Percentiles rank a stretch among this genome's conserved stretches.
Evolutionary conservation across 2,888 invertebrate species (phyloP).

Genomic region (Macaria notata): DNA sequence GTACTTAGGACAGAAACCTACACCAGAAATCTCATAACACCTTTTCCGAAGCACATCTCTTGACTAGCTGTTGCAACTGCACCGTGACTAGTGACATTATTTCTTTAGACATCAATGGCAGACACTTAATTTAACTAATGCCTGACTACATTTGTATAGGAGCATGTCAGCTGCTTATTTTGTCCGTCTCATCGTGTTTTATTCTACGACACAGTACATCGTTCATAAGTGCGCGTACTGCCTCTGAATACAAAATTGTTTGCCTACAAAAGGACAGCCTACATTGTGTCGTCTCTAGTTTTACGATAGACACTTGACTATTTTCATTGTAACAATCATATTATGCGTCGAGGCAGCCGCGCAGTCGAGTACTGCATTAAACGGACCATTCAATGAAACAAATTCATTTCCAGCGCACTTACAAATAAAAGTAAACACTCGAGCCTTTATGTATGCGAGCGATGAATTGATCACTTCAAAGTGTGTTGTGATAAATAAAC

Average conservation of each 20-base stretch:
- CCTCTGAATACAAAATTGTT: constrained; percentile 69
- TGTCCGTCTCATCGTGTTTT: constrained; percentile 27
- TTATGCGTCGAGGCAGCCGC: constrained; percentile 48
- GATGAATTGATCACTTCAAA: constrained; percentile 37
- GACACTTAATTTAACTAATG: constrained; percentile 6
- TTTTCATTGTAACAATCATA: constrained; percentile 69
- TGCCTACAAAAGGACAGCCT: constrained; percentile 66
- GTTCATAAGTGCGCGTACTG: constrained; percentile 51
- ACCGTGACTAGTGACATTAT: no score
- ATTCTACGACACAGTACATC: constrained; percentile 40
- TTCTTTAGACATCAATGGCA: no score
- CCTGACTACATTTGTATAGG: constrained; percentile 7
- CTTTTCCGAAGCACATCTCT: no score
- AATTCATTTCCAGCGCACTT: constrained; percentile 43
- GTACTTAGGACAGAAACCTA: neutral
- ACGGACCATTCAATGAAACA: constrained; percentile 51
- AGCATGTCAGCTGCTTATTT: constrained; percentile 28
- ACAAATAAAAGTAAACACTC: constrained; percentile 44
- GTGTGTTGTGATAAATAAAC: constrained; percentile 9
- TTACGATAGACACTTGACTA: constrained; percentile 74
- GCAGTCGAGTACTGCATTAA: constrained; percentile 38
- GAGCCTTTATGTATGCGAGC: constrained; percentile 19
- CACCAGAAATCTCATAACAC: no score
- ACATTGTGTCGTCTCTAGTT: constrained; percentile 68
- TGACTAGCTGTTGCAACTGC: no score